Evolutionary conservation across 2,888 invertebrate genomes (phyloP).

Genomic region (Pilophorus perplexus): DNA sequence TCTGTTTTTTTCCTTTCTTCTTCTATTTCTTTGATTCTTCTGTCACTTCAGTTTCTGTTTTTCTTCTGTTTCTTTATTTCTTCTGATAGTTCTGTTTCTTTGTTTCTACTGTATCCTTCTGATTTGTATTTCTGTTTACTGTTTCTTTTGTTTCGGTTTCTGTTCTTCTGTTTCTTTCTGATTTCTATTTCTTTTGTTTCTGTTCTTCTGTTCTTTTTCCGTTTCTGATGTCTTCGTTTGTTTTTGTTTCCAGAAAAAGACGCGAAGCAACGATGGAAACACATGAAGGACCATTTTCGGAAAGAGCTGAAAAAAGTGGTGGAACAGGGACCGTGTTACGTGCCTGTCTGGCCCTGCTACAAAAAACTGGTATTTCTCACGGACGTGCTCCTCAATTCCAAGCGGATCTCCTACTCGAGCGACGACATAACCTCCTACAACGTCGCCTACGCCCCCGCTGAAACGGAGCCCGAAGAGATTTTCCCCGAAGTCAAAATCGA

Average conservation of each 20-base stretch:
- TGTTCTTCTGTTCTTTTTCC: too few relatives aligned
- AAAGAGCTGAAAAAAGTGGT: constrained; percentile 29
- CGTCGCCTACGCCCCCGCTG: background rate
- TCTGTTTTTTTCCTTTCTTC: too few relatives aligned
- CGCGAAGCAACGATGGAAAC: constrained; percentile 25
- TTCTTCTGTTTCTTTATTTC: too few relatives aligned
- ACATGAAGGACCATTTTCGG: constrained; percentile 26
- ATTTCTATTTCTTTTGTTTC: too few relatives aligned
- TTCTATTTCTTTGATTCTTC: background rate
- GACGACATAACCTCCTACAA: background rate
- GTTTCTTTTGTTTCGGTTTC: too few relatives aligned
- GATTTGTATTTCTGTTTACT: too few relatives aligned
- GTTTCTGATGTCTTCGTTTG: too few relatives aligned
- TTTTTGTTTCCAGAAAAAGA: constrained; percentile 26
- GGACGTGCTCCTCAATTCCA: constrained; percentile 10
- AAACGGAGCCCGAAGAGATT: constrained; percentile 10
- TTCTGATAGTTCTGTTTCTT: too few relatives aligned
- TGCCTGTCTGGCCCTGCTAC: constrained; percentile 19
- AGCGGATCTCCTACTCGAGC: constrained; percentile 16
- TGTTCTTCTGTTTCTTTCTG: too few relatives aligned
- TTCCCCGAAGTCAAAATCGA: background rate
- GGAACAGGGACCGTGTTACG: constrained; percentile 12
- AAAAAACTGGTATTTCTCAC: constrained; percentile 7
- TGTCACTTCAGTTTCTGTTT: too few relatives aligned
- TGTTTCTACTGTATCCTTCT: too few relatives aligned